phyloP scores from a whole-genome alignment of 2,797 vertebrate species.

The Onychomys leucogaster region DNA sequence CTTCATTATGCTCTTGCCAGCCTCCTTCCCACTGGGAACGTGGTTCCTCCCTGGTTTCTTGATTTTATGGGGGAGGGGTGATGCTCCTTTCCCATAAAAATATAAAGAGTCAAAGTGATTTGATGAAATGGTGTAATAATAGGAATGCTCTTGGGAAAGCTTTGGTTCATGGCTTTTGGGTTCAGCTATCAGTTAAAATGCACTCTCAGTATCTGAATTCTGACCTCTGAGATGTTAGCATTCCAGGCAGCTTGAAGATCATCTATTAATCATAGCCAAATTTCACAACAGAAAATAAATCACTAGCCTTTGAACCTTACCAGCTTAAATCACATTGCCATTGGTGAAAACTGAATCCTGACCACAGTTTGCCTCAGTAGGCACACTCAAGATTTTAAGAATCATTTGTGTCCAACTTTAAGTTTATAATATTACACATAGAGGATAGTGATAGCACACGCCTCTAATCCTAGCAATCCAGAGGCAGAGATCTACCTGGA shows the following conservation, averaged over 20 bases:
- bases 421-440: not conserved
- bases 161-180: not conserved
- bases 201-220: not conserved
- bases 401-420: not conserved
- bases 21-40: not conserved
- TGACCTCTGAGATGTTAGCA: not conserved
- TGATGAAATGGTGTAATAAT: conserved; percentile 15
- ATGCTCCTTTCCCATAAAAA: conserved; percentile 3
- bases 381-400: conserved; percentile 11
- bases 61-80: not conserved
- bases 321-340: not conserved
- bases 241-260: not conserved
- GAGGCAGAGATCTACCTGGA: no score
- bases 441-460: no score
- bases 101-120: not conserved
- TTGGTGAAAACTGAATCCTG: not conserved
- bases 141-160: conserved; percentile 16
- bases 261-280: conserved; percentile 30
- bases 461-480: no score
- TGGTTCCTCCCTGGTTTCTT: conserved; percentile 45
- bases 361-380: not conserved
- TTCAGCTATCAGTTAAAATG: conserved; percentile 13
- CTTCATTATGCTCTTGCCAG: not conserved
- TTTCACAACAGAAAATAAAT: not conserved
- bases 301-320: not conserved